These are phyloP conservation scores for Virgularia gustaviana DNA, from an alignment of 92 coral and sea anemone genomes.

Conservation along the genomic window DNA sequence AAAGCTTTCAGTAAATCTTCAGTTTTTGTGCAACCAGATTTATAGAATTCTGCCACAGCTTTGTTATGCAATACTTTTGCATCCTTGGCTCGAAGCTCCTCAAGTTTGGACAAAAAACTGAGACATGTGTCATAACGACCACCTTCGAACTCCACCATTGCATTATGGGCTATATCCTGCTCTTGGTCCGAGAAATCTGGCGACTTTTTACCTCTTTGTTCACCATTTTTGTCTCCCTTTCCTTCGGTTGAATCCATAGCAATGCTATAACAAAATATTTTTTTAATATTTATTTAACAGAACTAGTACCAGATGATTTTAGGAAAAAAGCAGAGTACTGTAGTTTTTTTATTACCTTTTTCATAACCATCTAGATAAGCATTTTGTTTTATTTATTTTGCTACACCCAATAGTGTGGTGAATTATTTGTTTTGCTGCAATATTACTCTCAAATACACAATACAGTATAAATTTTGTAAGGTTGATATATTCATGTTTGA, in stretches of 20 bases:
- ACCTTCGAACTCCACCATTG: conserved; percentile 81
- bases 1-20: conserved; percentile 70
- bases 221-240: not conserved
- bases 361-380: no score
- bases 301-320: no score
- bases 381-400: no score
- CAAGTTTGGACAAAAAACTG: conserved; percentile 58
- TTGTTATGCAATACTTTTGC: conserved; percentile 76
- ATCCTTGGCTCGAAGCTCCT: conserved; percentile 72
- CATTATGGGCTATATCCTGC: conserved; percentile 77
- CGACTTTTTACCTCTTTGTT: conserved; percentile 10
- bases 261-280: not conserved
- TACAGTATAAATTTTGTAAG: no score
- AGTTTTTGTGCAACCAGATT: conserved; percentile 66
- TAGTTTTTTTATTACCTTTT: no score
- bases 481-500: no score
- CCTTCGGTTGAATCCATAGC: conserved; percentile 29
- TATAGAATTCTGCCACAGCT: conserved; percentile 73
- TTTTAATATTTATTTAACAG: no score
- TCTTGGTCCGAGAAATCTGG: conserved; percentile 73
- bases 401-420: no score
- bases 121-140: conserved; percentile 72
- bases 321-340: no score
- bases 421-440: no score
- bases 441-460: no score